Base-by-base conservation (phyloP, 1,140 invertebrate genomes). In the Drosophila malerkotliana region DNA sequence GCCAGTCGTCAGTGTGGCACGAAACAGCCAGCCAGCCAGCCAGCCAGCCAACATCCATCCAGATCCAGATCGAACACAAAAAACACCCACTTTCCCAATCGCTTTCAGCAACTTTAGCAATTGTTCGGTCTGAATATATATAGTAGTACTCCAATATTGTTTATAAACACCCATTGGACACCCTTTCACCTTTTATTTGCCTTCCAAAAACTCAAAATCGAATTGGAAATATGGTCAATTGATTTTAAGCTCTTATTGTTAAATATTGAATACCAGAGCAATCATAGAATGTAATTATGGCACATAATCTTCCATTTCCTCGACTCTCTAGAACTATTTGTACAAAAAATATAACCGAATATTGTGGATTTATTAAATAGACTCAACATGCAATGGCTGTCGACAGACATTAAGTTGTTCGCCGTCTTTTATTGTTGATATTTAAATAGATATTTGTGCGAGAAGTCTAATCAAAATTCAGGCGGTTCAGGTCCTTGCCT, bases 361-460 rank as follows among this genome's bases (percentile, higher is more conserved):
- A 44, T 8, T 44, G 41, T 14, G 32, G 44, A 34, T 62, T 28
- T 54, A 37, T 30, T 45, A 52, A 30, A 37, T 47, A 47, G 54
- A 60, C 57, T 73, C 44, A 63, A 73, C 51, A 72, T 73, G 69
- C 68, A 15, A 18, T 21, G 48, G 5, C 3, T 21, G 21, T 15
- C 30, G 55, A 1, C 45, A 28, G 32, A 32, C 69, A 73, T 73
- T 73, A 73, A 73, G 71, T 73, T 73, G 71, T 73, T 73, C 58
- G 51, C 58, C 10, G 37, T 49, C 71, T 73, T 73, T 68, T 73
- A 73, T 73, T 56, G 69, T 56, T 73, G 69, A 63, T 56, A 73
- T 63, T 63, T 37, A 73, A 73, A 73, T 63, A 58, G 14, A 54
- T 63, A 73, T 68, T 68, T 55, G 14, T 34, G 64, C 39, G 21